Evolutionary conservation across 2,797 vertebrate genomes (phyloP), one percentile per base, ranked within the genome.

Genomic region (Distichodus sexfasciatus): DNA sequence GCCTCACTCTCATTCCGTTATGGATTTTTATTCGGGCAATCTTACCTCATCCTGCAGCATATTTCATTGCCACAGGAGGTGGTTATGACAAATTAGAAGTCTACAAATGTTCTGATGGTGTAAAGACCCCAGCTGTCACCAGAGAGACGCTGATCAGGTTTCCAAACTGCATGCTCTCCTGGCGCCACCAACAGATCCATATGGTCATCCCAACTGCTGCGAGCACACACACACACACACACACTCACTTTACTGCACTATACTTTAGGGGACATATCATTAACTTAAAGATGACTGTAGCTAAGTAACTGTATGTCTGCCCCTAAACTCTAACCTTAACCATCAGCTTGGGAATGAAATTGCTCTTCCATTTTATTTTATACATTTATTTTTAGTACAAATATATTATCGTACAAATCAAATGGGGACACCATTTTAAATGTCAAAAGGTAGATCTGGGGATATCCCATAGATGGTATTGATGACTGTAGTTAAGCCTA

Each of bases 41-140:
- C 85, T 87, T 87, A 92, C 88, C 88, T 94, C 93, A 96, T 93
- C 93, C 87, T 87, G 91, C 90, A 93, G 94, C 96, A 98, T 97
- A 95, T 98, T 99, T 98, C 89, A 87, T 90, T 98, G 93, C 96
- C 95, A 96, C 95, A 95, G 96, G 96, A 97, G 96, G 96, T 95
- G 93, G 94, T 96, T 96, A 96, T 98, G 97, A 99, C 96, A 98
- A 98, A 99, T 99, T 98, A 98, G 94, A 96, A 98, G 96, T 94
- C 94, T 95, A 94, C 94, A 94, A 94, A 95, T 96, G 96, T 94
- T 98, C 94, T 93, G 94, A 96, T 95, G 95, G 95, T 96, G 93
- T 94, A 95, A 95, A 98, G 94, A 91, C 94, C 91, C 94, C 96
- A 98, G 96, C 96, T 99, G 97, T 98, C 96, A 96, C 93, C 84